Base-by-base conservation (phyloP, 2,113 vertebrate species). In the Aleadryas rufinucha region DNA sequence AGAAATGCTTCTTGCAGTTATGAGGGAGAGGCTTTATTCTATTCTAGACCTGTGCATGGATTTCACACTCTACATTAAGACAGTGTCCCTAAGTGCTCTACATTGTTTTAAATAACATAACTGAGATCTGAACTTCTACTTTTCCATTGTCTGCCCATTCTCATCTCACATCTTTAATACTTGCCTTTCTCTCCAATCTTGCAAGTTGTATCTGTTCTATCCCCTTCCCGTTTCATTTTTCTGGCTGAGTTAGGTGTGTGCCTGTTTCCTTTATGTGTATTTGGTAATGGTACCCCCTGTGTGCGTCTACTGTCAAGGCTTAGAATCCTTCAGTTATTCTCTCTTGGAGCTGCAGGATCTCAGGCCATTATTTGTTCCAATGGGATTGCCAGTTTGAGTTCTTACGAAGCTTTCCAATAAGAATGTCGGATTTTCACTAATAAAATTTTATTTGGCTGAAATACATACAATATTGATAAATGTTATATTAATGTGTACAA, bases 401-500 rank as follows among this genome's bases (percentile, higher is more conserved):
- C 15, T 57, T 74, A 8, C 0, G 2, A 83, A 78, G 79, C 88
- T 90, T 94, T 95, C 84, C 90, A 91, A 77, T 13, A 57, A 37
- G 68, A 70, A 52, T 52, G 39, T 86, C 90, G 93, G 52, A 93
- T 90, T 96, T 68, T 81, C 7, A 3, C 60, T 84, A 80, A 83
- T 86, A 91, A 82, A 77, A 95, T 90, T 66, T 50, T 65, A 84
- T 77, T 97, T 97, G 93, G 75, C 87, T 94, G 71, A 84, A 94
- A 87, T 71, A 74, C 16, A 31, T 80, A 9, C 87, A 95, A 94
- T 96, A 90, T 96, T 96, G 91, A 79, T 94, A 79, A 96, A 88
- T 80, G 61, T 91, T 96, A 44, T 5, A 59, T 80, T 77, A 77
- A 52, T 91, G 42, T 66, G 31, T 90, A 41, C 50, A 57, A 86